Base-by-base conservation (phyloP, 1,140 invertebrate genomes). In the Drosophila kikkawai region DNA sequence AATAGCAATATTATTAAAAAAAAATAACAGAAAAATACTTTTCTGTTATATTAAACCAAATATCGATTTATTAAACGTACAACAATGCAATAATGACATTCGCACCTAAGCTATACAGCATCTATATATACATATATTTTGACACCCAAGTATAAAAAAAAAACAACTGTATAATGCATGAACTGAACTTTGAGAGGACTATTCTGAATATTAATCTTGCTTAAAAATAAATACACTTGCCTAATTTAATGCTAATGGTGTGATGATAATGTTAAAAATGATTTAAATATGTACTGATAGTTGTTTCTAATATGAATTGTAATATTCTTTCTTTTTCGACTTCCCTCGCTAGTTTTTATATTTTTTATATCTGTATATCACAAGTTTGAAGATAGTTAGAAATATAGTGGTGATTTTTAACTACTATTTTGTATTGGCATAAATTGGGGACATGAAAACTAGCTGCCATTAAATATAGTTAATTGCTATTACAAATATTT, bases 361-460 rank as follows among this genome's bases (percentile, higher is more conserved):
- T 55, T 71, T 55, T 77, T 61, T 75, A 60, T 78, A 64, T 78
- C 50, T 80, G 67, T 88, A 88, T 88, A 88, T 88, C 85, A 90
- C 85, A 90, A 90, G 82, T 90, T 81, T 85, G 67, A 85, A 90
- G 85, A 88, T 87, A 88, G 79, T 84, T 55, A 37, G 51, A 55
- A 55, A 76, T 66, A 88, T 84, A 73, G 80, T 75, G 80, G 51
- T 58, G 67, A 81, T 81, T 84, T 84, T 81, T 81, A 66, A 75
- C 75, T 88, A 80, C 75, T 69, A 44, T 64, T 55, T 37, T 11
- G 32, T 70, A 79, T 81, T 79, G 80, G 79, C 81, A 85, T 84
- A 69, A 73, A 71, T 60, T 34, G 47, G 45, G 45, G 55, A 37
- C 55, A 56, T 37, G 17, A 2, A 37, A 74, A 50, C 26, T 19